Conservation (phyloP, 1,140 invertebrate species). For the Lanistes nyassanus region DNA sequence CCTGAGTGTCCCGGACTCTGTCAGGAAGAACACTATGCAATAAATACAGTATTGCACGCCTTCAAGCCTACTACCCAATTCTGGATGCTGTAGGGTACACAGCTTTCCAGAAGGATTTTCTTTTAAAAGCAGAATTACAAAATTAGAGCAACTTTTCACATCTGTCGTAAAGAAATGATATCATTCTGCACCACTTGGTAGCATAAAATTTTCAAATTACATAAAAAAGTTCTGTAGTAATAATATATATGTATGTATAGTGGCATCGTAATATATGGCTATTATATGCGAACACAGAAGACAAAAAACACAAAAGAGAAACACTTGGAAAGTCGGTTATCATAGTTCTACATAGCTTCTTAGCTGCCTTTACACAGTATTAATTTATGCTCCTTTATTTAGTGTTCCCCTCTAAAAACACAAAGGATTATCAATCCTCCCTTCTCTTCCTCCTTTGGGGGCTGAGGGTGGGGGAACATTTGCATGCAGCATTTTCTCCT, state of each 20-base stretch:
- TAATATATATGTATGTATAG: constrained; percentile 6
- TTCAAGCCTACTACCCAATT: not conserved
- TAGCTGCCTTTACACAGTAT: not conserved
- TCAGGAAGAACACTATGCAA: constrained; percentile 20
- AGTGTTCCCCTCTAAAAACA: too few relatives aligned
- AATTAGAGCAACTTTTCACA: not conserved
- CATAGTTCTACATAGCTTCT: not conserved
- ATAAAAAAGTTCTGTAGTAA: constrained; percentile 3
- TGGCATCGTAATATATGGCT: constrained; percentile 5
- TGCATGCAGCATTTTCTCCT: too few relatives aligned
- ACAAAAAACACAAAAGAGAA: constrained; percentile 3
- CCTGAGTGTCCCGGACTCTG: not conserved
- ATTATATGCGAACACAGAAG: constrained; percentile 4
- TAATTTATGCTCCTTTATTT: not conserved
- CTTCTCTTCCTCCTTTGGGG: too few relatives aligned
- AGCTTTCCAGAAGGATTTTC: not conserved
- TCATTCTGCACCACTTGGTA: not conserved
- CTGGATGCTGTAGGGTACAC: not conserved
- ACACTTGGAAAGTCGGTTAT: not conserved
- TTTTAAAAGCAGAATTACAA: constrained; percentile 1
- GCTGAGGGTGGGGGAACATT: too few relatives aligned
- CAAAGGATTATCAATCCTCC: too few relatives aligned
- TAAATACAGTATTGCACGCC: constrained; percentile 22
- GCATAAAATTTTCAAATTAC: constrained; percentile 1
- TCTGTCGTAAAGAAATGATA: constrained; percentile 3